phyloP scores from a whole-genome alignment of 1,140 invertebrate species.

The Drosophila funebris region DNA sequence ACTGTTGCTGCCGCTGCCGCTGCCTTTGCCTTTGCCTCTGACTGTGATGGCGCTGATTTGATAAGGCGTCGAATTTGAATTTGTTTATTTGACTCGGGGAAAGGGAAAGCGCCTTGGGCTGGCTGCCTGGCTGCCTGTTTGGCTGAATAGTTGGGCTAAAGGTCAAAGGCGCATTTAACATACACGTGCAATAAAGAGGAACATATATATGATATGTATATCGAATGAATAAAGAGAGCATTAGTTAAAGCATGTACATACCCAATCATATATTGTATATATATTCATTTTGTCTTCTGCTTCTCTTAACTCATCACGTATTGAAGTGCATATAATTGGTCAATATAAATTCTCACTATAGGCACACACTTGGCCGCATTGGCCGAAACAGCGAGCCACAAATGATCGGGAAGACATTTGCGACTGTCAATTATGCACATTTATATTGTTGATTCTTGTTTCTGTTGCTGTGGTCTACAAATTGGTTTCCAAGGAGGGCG shows the following conservation, averaged over 20 bases:
- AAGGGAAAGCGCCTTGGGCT: background rate
- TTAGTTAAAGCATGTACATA: constrained; percentile 47
- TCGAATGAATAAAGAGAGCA: background rate
- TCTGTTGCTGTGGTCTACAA: constrained; percentile 24
- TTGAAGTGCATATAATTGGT: constrained; percentile 36
- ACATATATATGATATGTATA: too few species aligned
- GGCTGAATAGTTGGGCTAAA: constrained; percentile 8
- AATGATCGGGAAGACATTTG: constrained; percentile 51
- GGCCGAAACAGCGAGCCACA: background rate
- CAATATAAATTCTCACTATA: constrained; percentile 25
- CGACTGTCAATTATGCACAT: constrained; percentile 57
- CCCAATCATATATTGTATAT: constrained; percentile 80
- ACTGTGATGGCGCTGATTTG: constrained; percentile 43
- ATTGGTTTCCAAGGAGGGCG: too few species aligned
- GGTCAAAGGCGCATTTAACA: constrained; percentile 40
- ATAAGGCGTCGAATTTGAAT: constrained; percentile 69
- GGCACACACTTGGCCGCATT: constrained; percentile 38
- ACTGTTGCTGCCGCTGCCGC: background rate
- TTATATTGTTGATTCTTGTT: constrained; percentile 4
- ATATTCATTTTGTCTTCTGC: constrained; percentile 64
- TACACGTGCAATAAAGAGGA: constrained; percentile 23
- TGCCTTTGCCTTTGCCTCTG: background rate
- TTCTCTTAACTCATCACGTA: background rate
- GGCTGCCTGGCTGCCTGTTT: background rate
- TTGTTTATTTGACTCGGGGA: constrained; percentile 46